Evolutionary conservation across 2,113 vertebrate species (phyloP).

Genomic region (Sakesphorus luctuosus): DNA sequence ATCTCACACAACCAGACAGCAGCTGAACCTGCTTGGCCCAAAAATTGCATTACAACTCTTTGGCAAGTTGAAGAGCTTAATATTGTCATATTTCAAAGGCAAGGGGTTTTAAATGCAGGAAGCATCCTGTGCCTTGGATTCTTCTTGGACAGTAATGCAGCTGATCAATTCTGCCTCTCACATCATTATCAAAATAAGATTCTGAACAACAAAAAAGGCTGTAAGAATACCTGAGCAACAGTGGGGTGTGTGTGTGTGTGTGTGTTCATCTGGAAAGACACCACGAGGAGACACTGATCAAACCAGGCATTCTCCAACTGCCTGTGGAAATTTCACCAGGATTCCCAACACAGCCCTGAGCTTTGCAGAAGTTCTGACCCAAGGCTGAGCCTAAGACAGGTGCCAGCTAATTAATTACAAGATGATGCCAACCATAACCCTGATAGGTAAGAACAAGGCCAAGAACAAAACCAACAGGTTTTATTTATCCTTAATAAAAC

Average conservation of each 20-base stretch:
- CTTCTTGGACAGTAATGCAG: not conserved
- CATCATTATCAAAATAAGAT: not conserved
- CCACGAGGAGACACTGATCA: not conserved
- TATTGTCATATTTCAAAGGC: not conserved
- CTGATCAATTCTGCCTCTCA: not conserved
- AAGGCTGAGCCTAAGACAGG: not conserved
- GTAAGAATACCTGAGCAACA: not conserved
- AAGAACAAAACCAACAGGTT: not conserved
- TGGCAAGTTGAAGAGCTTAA: not conserved
- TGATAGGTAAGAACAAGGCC: fast-evolving
- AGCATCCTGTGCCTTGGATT: not conserved
- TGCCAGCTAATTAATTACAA: fast-evolving
- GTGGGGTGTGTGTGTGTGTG: fast-evolving
- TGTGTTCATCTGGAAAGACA: not conserved
- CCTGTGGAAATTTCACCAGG: not conserved
- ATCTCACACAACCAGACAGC: not conserved
- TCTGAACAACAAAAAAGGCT: not conserved
- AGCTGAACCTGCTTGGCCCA: not conserved
- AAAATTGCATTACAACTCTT: not conserved
- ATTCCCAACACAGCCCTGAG: fast-evolving
- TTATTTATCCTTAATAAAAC: not conserved
- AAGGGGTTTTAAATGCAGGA: not conserved
- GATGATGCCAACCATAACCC: not conserved
- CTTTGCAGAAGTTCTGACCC: not conserved
- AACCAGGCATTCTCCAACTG: not conserved